Evolutionary conservation across 2,797 vertebrate species (phyloP).

Genomic region (Phoeniculus purpureus): DNA sequence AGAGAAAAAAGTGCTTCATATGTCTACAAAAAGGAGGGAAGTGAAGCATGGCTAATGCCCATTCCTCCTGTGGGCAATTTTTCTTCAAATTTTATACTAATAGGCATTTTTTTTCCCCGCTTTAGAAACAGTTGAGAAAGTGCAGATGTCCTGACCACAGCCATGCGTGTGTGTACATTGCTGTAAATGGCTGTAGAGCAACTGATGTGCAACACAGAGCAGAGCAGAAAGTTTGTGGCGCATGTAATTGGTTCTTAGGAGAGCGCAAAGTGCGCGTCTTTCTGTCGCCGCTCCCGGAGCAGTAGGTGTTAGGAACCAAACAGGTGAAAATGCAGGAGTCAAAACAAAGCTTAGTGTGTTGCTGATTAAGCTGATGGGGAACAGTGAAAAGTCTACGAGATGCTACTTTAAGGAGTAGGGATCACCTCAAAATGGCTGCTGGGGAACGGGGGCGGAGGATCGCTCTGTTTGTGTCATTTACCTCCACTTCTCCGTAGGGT

Average conservation of each 20-base stretch:
- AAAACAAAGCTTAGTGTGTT: not conserved
- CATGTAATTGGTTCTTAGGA: conserved; percentile 43
- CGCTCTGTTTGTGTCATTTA: conserved; percentile 16
- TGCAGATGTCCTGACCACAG: conserved; percentile 77
- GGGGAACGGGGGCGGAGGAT: not conserved
- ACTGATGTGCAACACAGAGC: conserved; percentile 11
- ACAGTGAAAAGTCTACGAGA: conserved; percentile 3
- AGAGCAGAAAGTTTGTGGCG: conserved; percentile 60
- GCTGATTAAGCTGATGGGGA: not conserved
- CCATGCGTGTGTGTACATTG: conserved; percentile 68
- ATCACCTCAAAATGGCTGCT: conserved; percentile 35
- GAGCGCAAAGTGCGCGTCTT: not conserved
- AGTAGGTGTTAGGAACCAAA: conserved; percentile 12
- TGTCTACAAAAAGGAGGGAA: conserved; percentile 80
- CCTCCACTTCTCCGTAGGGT: not conserved
- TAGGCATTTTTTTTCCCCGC: conserved; percentile 78
- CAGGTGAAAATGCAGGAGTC: conserved; percentile 62
- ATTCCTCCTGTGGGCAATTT: conserved; percentile 81
- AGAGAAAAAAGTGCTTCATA: conserved; percentile 79
- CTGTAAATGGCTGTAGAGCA: conserved; percentile 60
- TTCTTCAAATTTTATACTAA: conserved; percentile 83
- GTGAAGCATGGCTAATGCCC: conserved; percentile 82
- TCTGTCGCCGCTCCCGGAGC: not conserved
- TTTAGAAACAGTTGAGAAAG: conserved; percentile 81
- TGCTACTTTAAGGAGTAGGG: not conserved